Base-by-base conservation (phyloP, 2,113 vertebrate species). In the Pituophis catenifer region DNA sequence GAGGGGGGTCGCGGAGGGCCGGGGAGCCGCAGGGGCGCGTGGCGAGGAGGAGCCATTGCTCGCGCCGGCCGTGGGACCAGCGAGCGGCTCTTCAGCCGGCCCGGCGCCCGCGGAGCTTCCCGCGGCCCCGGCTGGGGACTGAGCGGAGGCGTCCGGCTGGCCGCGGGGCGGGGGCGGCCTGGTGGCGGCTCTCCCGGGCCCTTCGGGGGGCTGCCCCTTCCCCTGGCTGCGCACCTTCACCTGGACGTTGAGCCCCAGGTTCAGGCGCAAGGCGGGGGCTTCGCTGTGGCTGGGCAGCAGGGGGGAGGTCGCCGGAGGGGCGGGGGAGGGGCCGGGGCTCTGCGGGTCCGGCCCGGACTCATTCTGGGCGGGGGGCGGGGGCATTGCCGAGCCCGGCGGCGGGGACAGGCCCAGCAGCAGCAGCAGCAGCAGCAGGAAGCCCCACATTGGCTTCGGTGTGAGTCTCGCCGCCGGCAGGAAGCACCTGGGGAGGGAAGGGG, bases 201-300 rank as follows among this genome's bases (percentile, higher is more conserved):
- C 90, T 6, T 50, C 38, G 0, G 29, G 59, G 6, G 7, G 52
- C 86, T 12, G 59, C 33, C 10, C 55, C 54, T 85, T 62, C 0
- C 65, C 90, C 54, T 91, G 90, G 9, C 90, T 86, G 81, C 95
- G 96, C 89, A 97, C 96, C 62, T 97, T 96, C 90, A 97, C 95
- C 95, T 97, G 96, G 92, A 97, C 97, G 86, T 97, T 97, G 21
- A 97, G 96, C 70, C 96, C 97, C 91, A 97, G 90, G 93, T 97
- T 97, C 90, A 97, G 96, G 33, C 96, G 97, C 5, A 97, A 87
- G 93, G 96, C 10, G 0, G 97, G 96, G 92, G 95, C 93, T 90
- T 96, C 95, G 12, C 94, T 96, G 90, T 94, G 95, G 44, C 95
- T 95, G 10, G 93, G 90, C 9, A 93, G 94, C 24, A 91, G 94